phyloP scores from a whole-genome alignment of 2,113 vertebrate species.

The Symphodus melops region DNA sequence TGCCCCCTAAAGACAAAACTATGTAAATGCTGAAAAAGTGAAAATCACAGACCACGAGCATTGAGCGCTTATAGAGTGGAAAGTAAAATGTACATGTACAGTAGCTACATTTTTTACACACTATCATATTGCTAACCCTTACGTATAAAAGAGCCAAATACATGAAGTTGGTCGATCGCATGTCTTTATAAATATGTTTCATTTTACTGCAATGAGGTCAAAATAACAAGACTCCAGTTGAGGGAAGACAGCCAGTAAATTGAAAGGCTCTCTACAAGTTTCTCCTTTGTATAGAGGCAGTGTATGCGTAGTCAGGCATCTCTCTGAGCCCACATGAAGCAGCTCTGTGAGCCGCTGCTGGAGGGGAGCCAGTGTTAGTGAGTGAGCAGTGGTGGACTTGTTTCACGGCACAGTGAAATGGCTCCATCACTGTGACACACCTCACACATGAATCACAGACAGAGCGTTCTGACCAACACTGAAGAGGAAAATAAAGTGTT shows the following conservation, averaged over 20 bases:
- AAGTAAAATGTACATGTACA: neutral
- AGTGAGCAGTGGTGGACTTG: slow-evolving; percentile 24
- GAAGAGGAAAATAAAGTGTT: slow-evolving; percentile 13
- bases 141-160: neutral
- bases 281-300: slow-evolving; percentile 33
- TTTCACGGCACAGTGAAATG: slow-evolving; percentile 44
- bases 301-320: slow-evolving; percentile 38
- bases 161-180: neutral
- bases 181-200: neutral
- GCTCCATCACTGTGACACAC: slow-evolving; percentile 33
- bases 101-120: neutral
- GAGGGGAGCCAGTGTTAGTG: slow-evolving; percentile 51
- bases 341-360: slow-evolving; percentile 44
- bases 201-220: slow-evolving; percentile 11
- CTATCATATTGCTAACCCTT: neutral
- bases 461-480: slow-evolving; percentile 39
- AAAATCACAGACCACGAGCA: neutral
- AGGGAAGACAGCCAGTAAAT: slow-evolving; percentile 13
- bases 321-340: slow-evolving; percentile 15
- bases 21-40: slow-evolving; percentile 24
- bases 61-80: neutral
- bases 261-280: slow-evolving; percentile 25
- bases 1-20: slow-evolving; percentile 75
- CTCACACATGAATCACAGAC: slow-evolving; percentile 22
- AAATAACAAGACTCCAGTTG: slow-evolving; percentile 5